Evolutionary conservation across 1,140 invertebrate genomes (phyloP), one percentile per base, ranked within the genome.

Genomic region (Zelostemma sp.): DNA sequence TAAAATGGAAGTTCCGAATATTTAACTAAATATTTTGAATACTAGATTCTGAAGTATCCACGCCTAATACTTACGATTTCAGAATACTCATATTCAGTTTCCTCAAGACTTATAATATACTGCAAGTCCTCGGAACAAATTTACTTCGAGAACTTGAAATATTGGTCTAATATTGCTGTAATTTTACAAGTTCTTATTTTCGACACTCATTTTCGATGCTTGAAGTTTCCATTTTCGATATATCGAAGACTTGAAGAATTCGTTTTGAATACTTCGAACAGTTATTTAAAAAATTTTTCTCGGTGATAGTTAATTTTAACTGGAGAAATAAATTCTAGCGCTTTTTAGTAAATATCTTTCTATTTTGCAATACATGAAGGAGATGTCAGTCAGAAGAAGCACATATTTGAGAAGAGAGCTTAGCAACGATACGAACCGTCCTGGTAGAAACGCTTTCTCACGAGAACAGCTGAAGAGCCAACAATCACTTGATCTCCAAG

Each of bases 401-500:
- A 40, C 14, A 49, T 43, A 35, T 46, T 38, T 25, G 47, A 62
- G 54, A 61, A 55, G 47, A 65, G 56, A 16, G 28, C 61, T 53
- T 11, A 50, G 31, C 48, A 45, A 17, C 16, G 16, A 43, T 43
- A 43, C 18, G 1, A 74, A 80, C 61, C 53, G 71, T 48, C 65
- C 68, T 61, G 28, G 56, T 46, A 73, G 68, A 68, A 76, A 54
- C 15, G 64, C 64, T 60, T 19, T 58, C 47, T 53, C 72, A 33
- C 73, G 75, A 46, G 69, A 74, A 48, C 64, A 68, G 25, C 67
- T 79, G 41, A 73, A 53, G 49, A 68, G 58, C 57, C 73, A 78
- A 38, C 74, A 56, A 35, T 80, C 77, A 19, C 65, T 79, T 53
- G 79, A 79, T 38, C 72, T 77, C 28, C 71, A 74, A 54, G 75